Evolutionary conservation across 2,797 vertebrate genomes (phyloP).

Genomic region (Lacerta viridis): DNA sequence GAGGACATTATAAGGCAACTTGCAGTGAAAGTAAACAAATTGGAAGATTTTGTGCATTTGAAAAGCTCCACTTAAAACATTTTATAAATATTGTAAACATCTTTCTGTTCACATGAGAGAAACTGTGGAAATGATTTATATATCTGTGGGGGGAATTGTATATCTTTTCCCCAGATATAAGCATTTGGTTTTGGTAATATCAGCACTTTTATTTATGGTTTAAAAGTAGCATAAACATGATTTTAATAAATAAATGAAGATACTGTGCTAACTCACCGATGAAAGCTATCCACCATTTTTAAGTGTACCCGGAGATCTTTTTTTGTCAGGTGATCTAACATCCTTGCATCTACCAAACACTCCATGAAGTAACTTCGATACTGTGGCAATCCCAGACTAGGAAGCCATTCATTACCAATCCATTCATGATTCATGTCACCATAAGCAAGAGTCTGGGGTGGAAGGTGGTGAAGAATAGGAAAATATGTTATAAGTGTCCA

Average conservation of each 20-base stretch:
- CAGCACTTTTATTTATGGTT: background rate
- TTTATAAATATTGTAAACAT: constrained; percentile 20
- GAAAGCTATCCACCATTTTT: constrained; percentile 99
- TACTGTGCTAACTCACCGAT: constrained; percentile 86
- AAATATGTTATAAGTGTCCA: constrained; percentile 49
- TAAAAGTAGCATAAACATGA: no score
- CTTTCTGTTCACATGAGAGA: background rate
- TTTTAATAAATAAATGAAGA: background rate
- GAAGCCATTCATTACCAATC: constrained; percentile 99
- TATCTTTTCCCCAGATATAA: background rate
- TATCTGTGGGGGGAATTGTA: background rate
- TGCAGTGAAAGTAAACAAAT: constrained; percentile 50
- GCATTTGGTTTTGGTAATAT: background rate
- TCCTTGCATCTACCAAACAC: constrained; percentile 97
- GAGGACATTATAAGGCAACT: constrained; percentile 39
- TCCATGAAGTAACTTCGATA: constrained; percentile 99
- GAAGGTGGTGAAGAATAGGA: constrained; percentile 29
- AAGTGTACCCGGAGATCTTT: constrained; percentile 98
- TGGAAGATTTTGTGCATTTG: constrained; percentile 37
- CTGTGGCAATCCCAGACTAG: constrained; percentile 96
- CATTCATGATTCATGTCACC: constrained; percentile 99
- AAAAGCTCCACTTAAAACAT: constrained; percentile 44
- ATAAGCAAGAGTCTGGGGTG: constrained; percentile 91
- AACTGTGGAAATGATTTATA: background rate
- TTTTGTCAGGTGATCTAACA: constrained; percentile 98